These are phyloP conservation scores for Drosophila prostipennis DNA, from an alignment of 2,888 invertebrate species.

Conservation along the genomic window DNA sequence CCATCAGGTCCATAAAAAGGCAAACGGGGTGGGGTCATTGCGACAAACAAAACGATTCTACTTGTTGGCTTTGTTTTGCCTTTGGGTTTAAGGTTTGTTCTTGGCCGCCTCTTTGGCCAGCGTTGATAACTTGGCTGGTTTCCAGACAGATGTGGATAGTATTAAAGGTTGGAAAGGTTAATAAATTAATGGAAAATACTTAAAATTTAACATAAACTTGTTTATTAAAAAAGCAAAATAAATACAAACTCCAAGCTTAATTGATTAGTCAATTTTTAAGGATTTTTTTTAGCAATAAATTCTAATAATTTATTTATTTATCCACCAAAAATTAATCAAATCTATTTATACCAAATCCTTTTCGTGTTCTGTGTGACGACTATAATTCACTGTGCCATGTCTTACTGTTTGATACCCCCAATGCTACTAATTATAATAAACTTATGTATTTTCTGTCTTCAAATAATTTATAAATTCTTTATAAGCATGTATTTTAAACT, in stretches of 20 bases:
- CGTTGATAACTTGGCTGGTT: conserved; percentile 7
- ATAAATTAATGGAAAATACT: too few species aligned
- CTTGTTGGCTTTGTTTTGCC: conserved; percentile 33
- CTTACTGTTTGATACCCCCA: too few species aligned
- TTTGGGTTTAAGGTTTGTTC: conserved; percentile 24
- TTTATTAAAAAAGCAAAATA: neutral
- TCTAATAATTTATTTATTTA: too few species aligned
- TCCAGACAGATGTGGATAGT: neutral
- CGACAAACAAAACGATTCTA: conserved; percentile 47
- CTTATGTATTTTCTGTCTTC: too few species aligned
- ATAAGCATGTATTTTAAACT: too few species aligned
- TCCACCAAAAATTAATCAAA: neutral
- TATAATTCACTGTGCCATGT: too few species aligned
- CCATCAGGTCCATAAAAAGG: conserved; percentile 50
- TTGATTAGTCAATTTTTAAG: neutral
- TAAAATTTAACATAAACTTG: too few species aligned
- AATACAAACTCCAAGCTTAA: neutral
- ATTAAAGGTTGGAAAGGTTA: neutral
- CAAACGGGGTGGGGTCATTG: conserved; percentile 22
- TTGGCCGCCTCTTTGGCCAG: conserved; percentile 23
- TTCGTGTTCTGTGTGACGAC: too few species aligned
- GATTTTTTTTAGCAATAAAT: too few species aligned
- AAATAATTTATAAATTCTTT: too few species aligned
- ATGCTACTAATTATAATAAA: too few species aligned
- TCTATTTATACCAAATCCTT: too few species aligned